phyloP scores from a whole-genome alignment of 2,888 invertebrate species.

The Galerucella calmariensis region DNA sequence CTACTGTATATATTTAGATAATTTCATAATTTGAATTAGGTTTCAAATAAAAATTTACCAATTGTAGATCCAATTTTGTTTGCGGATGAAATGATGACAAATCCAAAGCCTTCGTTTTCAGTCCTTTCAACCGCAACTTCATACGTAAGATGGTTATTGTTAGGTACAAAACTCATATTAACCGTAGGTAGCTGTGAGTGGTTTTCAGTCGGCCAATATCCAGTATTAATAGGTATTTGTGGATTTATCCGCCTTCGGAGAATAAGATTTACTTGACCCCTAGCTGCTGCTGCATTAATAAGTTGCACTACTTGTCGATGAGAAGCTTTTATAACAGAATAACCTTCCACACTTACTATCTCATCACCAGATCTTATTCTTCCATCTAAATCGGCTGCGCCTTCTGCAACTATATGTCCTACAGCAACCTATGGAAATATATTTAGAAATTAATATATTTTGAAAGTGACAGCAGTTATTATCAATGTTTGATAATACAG shows the following conservation, averaged over 20 bases:
- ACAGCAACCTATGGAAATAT: slow-evolving; percentile 78
- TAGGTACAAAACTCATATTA: slow-evolving; percentile 47
- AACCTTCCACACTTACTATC: slow-evolving; percentile 91
- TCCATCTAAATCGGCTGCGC: slow-evolving; percentile 93
- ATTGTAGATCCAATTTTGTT: slow-evolving; percentile 90
- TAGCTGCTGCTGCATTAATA: slow-evolving; percentile 88
- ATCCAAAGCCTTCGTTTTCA: slow-evolving; percentile 98
- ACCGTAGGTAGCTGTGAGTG: slow-evolving; percentile 46
- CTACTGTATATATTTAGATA: not conserved
- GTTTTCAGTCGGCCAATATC: slow-evolving; percentile 54
- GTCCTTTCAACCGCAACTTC: slow-evolving; percentile 91
- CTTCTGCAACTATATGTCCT: slow-evolving; percentile 96
- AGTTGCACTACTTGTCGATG: slow-evolving; percentile 94
- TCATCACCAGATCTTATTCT: slow-evolving; percentile 92
- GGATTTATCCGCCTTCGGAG: slow-evolving; percentile 68
- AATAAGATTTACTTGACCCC: slow-evolving; percentile 84
- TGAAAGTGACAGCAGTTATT: too few species aligned
- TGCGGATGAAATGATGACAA: slow-evolving; percentile 96
- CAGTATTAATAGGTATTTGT: slow-evolving; percentile 49
- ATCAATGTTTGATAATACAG: too few species aligned
- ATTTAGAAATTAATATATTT: not conserved
- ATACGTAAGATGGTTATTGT: slow-evolving; percentile 72
- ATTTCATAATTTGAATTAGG: not conserved
- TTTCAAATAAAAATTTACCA: slow-evolving; percentile 67
- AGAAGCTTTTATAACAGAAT: slow-evolving; percentile 76